Evolutionary conservation across 2,113 vertebrate species (phyloP), one percentile per base, ranked within the genome.

Genomic region (Myanophis thanlyinensis): DNA sequence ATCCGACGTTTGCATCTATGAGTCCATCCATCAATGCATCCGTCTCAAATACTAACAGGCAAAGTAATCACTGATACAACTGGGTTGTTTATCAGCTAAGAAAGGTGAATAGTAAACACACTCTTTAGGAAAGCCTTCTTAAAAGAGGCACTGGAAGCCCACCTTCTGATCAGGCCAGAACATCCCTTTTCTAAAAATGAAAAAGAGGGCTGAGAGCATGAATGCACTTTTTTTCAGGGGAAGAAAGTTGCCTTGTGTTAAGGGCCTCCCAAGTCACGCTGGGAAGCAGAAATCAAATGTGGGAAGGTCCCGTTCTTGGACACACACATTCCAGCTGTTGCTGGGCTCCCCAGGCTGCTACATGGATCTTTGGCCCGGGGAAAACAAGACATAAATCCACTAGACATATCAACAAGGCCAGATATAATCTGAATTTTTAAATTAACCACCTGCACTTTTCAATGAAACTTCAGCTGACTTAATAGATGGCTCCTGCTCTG

Each of bases 211-310:
- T 27, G 44, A 5, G n/a, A 20, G 59, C 91, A 93, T 12, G 40
- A 2, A 53, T 59, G 5, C 49, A 56, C 3, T 35, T 0, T 0
- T 0, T 35, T 23, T 23, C 18, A 40, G 13, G 52, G 25, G 87
- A 40, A 53, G 27, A 25, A 87, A 18, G 47, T 4, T 51, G 85
- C 3, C 3, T 25, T 11, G 80, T 46, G 67, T 73, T 18, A 73
- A 73, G n/a, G 67, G 67, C 67, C 67, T 73, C 67, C n/a, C 67
- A 73, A 73, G n/a, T 40, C 67, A 40, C 8, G n/a, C 67, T 73
- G n/a, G 67, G 18, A 73, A 35, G n/a, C 5, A 35, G 62, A 35
- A 35, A 15, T 4, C 30, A 35, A 73, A 15, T 0, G n/a, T 12
- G 0, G 30, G 12, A n/a, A 12, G 30, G 12, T 40, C n/a, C 67